These are phyloP conservation scores for Diarsia mendica DNA, from an alignment of 2,888 invertebrate genomes.

Conservation along the genomic window DNA sequence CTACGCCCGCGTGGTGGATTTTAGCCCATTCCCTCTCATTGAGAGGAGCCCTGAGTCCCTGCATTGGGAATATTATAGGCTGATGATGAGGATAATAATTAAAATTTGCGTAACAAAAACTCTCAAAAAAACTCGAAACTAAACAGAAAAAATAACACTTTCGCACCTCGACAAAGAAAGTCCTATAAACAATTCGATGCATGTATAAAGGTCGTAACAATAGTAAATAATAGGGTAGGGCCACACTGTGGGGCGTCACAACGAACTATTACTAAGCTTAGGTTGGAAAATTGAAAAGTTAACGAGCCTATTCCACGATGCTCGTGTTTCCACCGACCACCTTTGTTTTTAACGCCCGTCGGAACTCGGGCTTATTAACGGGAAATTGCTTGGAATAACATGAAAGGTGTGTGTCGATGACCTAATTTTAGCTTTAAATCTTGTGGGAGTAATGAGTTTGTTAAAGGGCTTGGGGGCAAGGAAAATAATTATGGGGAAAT, in stretches of 20 bases:
- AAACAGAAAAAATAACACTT: conserved; percentile 11
- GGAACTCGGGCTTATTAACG: conserved; percentile 80
- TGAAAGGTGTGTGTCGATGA: conserved; percentile 77
- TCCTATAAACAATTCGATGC: conserved; percentile 40
- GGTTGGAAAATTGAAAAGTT: conserved; percentile 88
- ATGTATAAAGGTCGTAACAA: conserved; percentile 60
- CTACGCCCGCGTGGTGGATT: no score
- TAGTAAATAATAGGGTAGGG: conserved; percentile 61
- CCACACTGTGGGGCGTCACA: conserved; percentile 58
- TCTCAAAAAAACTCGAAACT: no score
- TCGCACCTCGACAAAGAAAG: conserved; percentile 1
- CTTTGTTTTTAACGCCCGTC: conserved; percentile 78
- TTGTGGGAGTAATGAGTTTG: conserved; percentile 61
- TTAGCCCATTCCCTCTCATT: no score
- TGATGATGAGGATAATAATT: no score
- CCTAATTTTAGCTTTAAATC: conserved; percentile 73
- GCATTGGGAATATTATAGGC: no score
- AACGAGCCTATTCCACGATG: conserved; percentile 85
- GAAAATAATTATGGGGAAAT: background rate
- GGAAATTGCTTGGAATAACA: conserved; percentile 82
- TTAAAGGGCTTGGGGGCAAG: conserved; percentile 25
- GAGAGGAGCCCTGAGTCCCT: no score
- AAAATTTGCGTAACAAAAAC: no score
- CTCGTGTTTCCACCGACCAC: conserved; percentile 80
- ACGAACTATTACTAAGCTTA: conserved; percentile 77